Conservation (phyloP, 2,113 vertebrate species). For the Phylloscopus whistleri region DNA sequence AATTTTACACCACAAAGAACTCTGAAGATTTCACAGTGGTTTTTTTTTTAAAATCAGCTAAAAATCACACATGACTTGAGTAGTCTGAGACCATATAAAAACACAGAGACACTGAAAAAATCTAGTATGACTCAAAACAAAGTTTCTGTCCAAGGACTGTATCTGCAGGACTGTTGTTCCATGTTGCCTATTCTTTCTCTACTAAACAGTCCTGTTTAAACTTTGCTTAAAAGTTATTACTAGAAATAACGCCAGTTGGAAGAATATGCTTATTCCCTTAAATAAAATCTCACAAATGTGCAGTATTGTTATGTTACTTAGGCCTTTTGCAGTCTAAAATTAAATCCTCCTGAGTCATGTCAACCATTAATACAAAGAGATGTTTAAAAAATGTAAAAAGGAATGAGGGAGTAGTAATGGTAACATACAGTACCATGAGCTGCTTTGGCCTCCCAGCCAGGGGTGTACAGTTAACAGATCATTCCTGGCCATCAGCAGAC, state of each 20-base stretch:
- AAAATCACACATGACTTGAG: not conserved
- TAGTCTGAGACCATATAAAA: not conserved
- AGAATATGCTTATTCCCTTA: not conserved
- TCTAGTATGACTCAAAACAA: not conserved
- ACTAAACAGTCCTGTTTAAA: not conserved
- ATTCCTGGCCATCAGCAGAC: constrained; percentile 77
- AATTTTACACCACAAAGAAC: not conserved
- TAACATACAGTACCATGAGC: constrained; percentile 98
- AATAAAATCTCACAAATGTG: not conserved
- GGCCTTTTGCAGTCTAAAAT: constrained; percentile 49
- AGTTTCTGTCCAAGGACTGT: constrained; percentile 27
- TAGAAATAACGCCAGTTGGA: constrained; percentile 4
- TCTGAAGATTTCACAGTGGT: not conserved
- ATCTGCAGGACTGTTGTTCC: not conserved
- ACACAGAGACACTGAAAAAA: constrained; percentile 3
- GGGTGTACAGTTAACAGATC: constrained; percentile 78
- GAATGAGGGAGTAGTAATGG: constrained; percentile 94
- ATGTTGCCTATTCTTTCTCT: not conserved
- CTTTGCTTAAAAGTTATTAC: constrained; percentile 40
- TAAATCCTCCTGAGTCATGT: constrained; percentile 60
- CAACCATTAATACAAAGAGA: constrained; percentile 67
- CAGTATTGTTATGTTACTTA: not conserved
- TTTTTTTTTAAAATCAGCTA: not conserved
- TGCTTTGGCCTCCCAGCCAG: constrained; percentile 80
- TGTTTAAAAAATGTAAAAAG: constrained; percentile 69